Evolutionary conservation across 2,888 invertebrate genomes (phyloP), one percentile per base, ranked within the genome.

Genomic region (Agriopis marginaria): DNA sequence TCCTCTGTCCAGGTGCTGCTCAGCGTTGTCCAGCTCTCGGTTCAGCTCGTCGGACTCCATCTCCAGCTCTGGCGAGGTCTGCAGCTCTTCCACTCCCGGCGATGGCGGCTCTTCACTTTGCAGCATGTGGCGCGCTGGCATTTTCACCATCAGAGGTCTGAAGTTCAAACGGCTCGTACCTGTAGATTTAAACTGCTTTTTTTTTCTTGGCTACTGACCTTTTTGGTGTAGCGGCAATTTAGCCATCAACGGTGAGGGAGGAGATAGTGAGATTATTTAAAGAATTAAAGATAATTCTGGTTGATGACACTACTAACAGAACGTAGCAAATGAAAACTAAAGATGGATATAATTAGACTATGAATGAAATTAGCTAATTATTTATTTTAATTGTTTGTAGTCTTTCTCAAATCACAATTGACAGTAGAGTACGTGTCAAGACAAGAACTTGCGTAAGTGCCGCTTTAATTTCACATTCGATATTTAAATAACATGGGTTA

Each of bases 1-100:
- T 40, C 85, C 90, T 68, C 83, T 86, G 7, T 90, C 86, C 70
- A 93, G 79, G 51, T 89, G 91, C 45, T 86, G 86, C 71, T 93
- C 92, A 63, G 88, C 92, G 55, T 85, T 85, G 50, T 86, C 82
- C 64, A 94, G 76, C 72, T 92, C 87, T 42, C 86, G 78, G 7
- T 94, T 89, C n/a, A 93, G 77, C 68, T 91, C 91, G 12, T 83
- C 80, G 0, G 85, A 75, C 72, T 93, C 94, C 47, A 86, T 61
- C 68, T 93, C 93, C 44, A 90, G 77, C 47, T 86, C 87, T 0
- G 92, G 93, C 1, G 93, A 93, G 0, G 80, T 75, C 68, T 91
- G 89, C 64, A 93, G 77, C 71, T 94, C 93, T 60, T 92, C 91
- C 12, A 89, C 78, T 9, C 85, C 89, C 6, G 81, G 80, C 1